phyloP scores from a whole-genome alignment of 1,140 invertebrate species.

The Brachionus paranguensis region DNA sequence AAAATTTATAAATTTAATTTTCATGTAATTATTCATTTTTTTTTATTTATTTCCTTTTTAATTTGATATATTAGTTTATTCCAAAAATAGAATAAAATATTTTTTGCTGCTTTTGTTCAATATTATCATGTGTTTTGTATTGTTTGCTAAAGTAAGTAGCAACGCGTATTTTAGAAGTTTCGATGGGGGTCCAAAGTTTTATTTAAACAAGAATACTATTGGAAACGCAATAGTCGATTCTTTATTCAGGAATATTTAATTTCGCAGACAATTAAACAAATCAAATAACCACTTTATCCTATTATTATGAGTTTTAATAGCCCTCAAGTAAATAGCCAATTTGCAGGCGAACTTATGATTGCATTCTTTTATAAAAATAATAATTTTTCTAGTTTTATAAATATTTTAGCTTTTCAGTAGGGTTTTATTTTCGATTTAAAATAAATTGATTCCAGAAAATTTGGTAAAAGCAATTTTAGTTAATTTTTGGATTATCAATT shows the following conservation, averaged over 20 bases:
- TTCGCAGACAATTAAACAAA: background rate
- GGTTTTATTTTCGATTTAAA: background rate
- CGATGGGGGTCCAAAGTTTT: background rate
- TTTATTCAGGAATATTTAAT: background rate
- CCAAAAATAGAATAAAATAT: background rate
- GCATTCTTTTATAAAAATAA: background rate
- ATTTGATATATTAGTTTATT: background rate
- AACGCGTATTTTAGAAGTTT: background rate
- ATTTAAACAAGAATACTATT: background rate
- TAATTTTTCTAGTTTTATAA: background rate
- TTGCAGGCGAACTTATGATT: background rate
- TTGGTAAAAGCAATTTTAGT: background rate
- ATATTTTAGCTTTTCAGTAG: background rate
- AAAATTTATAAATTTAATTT: background rate
- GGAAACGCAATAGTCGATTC: background rate
- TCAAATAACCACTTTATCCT: background rate
- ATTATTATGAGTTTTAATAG: background rate
- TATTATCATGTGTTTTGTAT: background rate
- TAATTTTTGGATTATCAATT: background rate
- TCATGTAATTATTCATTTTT: background rate
- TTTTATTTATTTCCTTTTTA: background rate
- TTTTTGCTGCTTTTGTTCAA: background rate
- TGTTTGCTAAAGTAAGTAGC: background rate
- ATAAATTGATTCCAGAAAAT: background rate
- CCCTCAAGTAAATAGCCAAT: background rate